phyloP scores from a whole-genome alignment of 2,888 invertebrate genomes.

The Xanthia icteritia region DNA sequence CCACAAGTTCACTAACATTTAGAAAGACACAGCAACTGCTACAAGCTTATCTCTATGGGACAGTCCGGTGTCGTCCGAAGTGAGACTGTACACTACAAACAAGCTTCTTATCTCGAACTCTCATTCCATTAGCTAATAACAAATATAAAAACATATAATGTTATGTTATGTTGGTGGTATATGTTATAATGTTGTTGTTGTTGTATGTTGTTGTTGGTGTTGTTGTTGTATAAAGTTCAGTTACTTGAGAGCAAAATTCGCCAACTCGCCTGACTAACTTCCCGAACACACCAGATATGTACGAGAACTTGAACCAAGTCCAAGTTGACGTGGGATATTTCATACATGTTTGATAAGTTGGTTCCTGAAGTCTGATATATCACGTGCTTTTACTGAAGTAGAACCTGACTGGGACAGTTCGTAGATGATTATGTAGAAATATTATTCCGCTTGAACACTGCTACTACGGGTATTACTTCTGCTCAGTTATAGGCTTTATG shows the following conservation, averaged over 20 bases:
- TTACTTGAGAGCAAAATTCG: conserved; percentile 19
- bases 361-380: not conserved
- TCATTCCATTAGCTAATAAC: conserved; percentile 38
- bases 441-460: not conserved
- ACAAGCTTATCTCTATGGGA: not conserved
- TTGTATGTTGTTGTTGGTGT: too few relatives aligned
- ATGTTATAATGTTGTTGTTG: too few relatives aligned
- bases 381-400: not conserved
- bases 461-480: not conserved
- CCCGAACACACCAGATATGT: not conserved
- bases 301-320: not conserved
- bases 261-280: conserved; percentile 19
- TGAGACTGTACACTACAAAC: conserved; percentile 13
- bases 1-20: not conserved
- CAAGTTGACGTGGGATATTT: conserved; percentile 1
- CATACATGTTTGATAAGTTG: too few relatives aligned
- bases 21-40: not conserved
- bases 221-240: not conserved
- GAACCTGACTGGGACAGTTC: not conserved
- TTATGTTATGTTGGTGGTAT: too few relatives aligned
- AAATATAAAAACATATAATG: too few relatives aligned
- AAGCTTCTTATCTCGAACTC: conserved; percentile 1
- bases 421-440: too few relatives aligned
- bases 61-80: conserved; percentile 5
- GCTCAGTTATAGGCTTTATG: not conserved